Evolutionary conservation across 2,113 vertebrate species (phyloP).

Genomic region (Aegotheles bennettii): DNA sequence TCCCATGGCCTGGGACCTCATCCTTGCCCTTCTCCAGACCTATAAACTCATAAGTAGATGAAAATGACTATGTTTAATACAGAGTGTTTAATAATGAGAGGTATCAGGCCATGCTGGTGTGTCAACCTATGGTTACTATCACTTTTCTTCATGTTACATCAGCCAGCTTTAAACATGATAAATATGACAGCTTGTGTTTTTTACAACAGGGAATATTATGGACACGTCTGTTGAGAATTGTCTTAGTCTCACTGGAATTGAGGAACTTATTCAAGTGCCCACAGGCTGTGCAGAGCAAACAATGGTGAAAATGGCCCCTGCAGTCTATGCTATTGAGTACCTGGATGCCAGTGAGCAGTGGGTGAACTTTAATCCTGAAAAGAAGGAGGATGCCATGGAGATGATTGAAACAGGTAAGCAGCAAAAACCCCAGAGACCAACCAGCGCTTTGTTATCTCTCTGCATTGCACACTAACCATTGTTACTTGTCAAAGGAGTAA

Average conservation of each 20-base stretch:
- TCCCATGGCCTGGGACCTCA: neutral
- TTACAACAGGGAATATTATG: conserved; percentile 39
- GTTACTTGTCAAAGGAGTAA: neutral
- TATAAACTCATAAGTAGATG: neutral
- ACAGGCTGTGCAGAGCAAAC: conserved; percentile 80
- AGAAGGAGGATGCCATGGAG: conserved; percentile 68
- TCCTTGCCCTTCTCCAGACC: neutral
- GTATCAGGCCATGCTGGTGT: neutral
- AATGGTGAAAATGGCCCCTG: conserved; percentile 68
- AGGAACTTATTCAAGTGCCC: conserved; percentile 68
- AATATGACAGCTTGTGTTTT: neutral
- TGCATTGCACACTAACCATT: neutral
- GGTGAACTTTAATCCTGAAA: conserved; percentile 53
- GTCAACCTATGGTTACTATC: neutral
- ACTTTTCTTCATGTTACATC: neutral
- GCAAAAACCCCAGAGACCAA: neutral
- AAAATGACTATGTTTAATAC: neutral
- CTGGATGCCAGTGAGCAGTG: conserved; percentile 73
- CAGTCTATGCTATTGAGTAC: conserved; percentile 73
- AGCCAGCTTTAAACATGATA: neutral
- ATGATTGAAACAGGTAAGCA: conserved; percentile 67
- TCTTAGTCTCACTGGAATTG: conserved; percentile 66
- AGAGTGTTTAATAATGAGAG: neutral
- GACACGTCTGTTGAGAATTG: conserved; percentile 49
- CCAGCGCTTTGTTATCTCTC: rapidly evolving